Evolutionary conservation across 2,888 invertebrate genomes (phyloP), one percentile per base, ranked within the genome.

Genomic region (Drosophila niveifrons): DNA sequence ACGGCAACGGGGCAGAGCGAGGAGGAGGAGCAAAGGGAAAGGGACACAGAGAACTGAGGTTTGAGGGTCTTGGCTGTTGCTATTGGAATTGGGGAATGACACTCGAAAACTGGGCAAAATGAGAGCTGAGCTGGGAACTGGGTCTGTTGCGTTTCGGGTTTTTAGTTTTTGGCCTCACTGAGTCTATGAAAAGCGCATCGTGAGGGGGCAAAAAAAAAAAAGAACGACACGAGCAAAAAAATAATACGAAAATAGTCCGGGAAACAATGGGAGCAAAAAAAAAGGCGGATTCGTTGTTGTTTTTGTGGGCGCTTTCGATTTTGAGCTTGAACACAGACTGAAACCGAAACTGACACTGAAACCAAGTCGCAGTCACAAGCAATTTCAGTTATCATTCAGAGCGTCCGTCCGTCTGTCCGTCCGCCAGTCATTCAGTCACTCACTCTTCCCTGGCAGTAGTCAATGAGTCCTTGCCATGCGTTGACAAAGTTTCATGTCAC

Each of bases 401-500:
- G 28, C 43, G 48, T 31, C 46, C 44, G n/a, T 57, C 51, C 31
- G 44, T 41, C 61, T 62, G 23, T 23, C 23, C 23, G 23, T 23
- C 6, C 23, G 23, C 4, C 47, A 66, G 48, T 72, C 34, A 50
- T 29, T 39, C 23, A 41, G 29, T 47, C 11, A 23, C 23, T 23
- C 23, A 23, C 23, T 23, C 23, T 23, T 1, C 23, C 1, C 23
- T n/a, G 29, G 11, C 17, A 41, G n/a, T 43, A 48, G 59, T 66
- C 65, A 61, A 57, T 63, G 62, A 50, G 47, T 39, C 41, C 52
- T 39, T 28, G 10, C 51, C 39, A 48, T 61, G 64, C 72, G 63
- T 67, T 74, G 68, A 62, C 71, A 67, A 66, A 72, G 68, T 75
- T 76, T 70, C 72, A 73, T 70, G 80, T 74, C 69, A 66, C 66